Conservation (phyloP, 2,888 invertebrate genomes). For the Hirtodrosophila cameraria region DNA sequence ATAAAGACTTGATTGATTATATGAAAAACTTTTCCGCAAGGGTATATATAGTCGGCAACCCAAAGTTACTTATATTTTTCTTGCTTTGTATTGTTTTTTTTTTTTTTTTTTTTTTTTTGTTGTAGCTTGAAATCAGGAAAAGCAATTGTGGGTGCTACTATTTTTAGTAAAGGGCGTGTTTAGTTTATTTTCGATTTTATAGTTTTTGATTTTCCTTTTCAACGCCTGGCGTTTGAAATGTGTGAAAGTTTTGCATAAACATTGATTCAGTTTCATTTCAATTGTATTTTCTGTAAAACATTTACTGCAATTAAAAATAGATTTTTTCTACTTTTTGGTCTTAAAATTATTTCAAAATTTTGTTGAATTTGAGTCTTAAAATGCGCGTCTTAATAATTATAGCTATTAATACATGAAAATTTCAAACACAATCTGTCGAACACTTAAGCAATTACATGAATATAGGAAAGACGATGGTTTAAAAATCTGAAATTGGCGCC, state of each 20-base stretch:
- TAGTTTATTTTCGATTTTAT: constrained; percentile 65
- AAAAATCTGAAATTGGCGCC: background rate
- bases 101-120: constrained; percentile 10
- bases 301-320: constrained; percentile 31
- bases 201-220: constrained; percentile 43
- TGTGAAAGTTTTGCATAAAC: constrained; percentile 63
- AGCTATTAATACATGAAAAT: too few species aligned
- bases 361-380: background rate
- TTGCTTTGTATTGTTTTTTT: too few species aligned
- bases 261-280: constrained; percentile 39
- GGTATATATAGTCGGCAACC: too few species aligned
- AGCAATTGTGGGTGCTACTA: constrained; percentile 41
- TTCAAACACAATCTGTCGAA: too few species aligned
- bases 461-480: too few species aligned
- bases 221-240: constrained; percentile 34
- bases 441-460: too few species aligned
- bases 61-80: too few species aligned
- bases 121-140: background rate
- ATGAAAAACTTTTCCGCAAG: too few species aligned
- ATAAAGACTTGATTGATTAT: too few species aligned
- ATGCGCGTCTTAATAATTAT: too few species aligned
- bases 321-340: background rate
- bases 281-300: constrained; percentile 10
- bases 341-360: background rate
- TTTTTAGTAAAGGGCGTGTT: constrained; percentile 76